Evolutionary conservation across 2,888 invertebrate genomes (phyloP).

Genomic region (Cyaniris semiargus): DNA sequence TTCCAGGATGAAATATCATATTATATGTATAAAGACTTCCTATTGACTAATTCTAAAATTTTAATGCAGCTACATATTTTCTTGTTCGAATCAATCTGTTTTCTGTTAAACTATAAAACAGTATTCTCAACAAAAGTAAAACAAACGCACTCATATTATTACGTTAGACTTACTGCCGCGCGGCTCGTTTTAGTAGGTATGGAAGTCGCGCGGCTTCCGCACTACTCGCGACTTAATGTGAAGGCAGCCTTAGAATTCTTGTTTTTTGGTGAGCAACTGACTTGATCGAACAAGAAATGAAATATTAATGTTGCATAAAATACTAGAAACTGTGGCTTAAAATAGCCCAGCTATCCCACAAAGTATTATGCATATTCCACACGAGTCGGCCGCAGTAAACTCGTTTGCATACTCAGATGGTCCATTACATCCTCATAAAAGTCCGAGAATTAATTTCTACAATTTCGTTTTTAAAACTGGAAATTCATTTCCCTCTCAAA

Average conservation of each 20-base stretch:
- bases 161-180: not conserved
- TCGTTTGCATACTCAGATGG: conserved; percentile 16
- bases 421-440: conserved; percentile 17
- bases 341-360: not conserved
- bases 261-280: not conserved
- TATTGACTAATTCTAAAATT: no score
- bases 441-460: conserved; percentile 22
- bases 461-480: conserved; percentile 22
- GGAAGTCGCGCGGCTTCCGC: no score
- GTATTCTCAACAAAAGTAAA: no score
- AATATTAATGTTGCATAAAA: not conserved
- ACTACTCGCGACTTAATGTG: no score
- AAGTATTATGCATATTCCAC: not conserved
- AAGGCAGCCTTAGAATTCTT: no score
- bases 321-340: not conserved
- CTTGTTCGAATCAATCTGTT: no score
- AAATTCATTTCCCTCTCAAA: conserved; percentile 23
- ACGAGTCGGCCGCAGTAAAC: not conserved
- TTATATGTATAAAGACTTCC: no score
- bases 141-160: no score
- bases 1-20: not conserved
- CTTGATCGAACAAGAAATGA: not conserved
- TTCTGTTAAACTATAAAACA: no score
- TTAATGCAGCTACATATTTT: no score
- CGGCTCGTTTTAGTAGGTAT: no score